Conservation (phyloP, 2,113 vertebrate species). For the Colinus virginianus region DNA sequence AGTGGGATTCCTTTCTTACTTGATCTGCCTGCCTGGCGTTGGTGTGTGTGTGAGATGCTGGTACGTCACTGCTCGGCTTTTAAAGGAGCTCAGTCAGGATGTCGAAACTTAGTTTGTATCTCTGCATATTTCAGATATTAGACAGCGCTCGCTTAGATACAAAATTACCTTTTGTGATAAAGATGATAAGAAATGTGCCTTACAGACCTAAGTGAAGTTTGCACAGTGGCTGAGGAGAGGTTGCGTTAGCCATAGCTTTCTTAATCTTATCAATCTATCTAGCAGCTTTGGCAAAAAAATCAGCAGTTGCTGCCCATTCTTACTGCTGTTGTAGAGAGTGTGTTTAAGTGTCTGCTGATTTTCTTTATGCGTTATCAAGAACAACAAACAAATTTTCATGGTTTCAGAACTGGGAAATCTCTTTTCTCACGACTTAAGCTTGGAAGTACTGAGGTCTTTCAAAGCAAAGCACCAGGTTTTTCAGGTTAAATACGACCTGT, state of each 20-base stretch:
- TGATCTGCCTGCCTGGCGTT: background rate
- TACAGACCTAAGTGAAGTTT: background rate
- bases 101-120: background rate
- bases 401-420: background rate
- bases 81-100: background rate
- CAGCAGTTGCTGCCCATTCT: constrained; percentile 28
- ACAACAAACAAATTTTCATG: background rate
- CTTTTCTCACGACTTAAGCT: background rate
- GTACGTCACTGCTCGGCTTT: background rate
- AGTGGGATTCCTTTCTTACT: background rate
- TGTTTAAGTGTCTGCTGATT: constrained; percentile 17
- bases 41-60: background rate
- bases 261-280: constrained; percentile 24
- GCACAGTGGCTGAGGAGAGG: background rate
- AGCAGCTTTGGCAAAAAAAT: constrained; percentile 35
- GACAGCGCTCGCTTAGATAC: background rate
- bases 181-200: background rate
- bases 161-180: background rate
- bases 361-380: background rate
- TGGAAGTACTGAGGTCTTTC: background rate
- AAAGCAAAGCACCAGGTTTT: background rate
- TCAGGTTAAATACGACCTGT: constrained; percentile 44
- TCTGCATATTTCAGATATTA: background rate
- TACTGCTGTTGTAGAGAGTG: constrained; percentile 11
- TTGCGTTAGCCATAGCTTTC: background rate